Base-by-base conservation (phyloP, 1,140 invertebrate genomes). In the Thaumatotibia leucotreta region DNA sequence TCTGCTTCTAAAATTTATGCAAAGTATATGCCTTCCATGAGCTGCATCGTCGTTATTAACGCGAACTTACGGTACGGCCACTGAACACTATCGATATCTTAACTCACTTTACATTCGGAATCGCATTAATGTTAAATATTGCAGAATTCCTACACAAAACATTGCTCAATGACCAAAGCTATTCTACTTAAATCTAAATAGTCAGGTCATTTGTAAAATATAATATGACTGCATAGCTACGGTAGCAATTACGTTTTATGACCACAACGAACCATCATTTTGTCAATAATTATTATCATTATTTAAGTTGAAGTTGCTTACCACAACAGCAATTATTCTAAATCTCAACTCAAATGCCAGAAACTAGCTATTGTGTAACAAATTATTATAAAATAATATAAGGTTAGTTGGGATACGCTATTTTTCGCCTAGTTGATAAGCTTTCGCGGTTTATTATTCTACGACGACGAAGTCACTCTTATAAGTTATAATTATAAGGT, bases 301-400 rank as follows among this genome's bases (percentile, higher is more conserved):
- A 58, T 58, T 58, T 29, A 45, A 29, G 52, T 58, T 58, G 52
- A 14, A 52, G 50, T 27, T 58, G 52, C 52, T 27, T 58, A 58
- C 52, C 52, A 31, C 52, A 58, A 31, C 52, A 29, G 9, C 52
- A 58, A 58, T 58, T 58, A 58, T 58, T 27, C 24, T 58, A 58
- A 58, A 29, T 31, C 24, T 29, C 29, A 24, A 14, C 23, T 24
- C 50, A 54, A n/a, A 45, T 45, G 39, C 6, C 39, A 45, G 17
- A 20, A 39, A 45, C 39, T 17, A 45, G 17, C 14, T 20, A 20
- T 45, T 45, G 39, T 45, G 39, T 20, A 45, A 45, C 39, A 45
- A 45, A 45, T 45, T 1, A 20, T 1, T 45, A 45, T 5, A 4
- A n/a, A n/a, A n/a, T n/a, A n/a, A n/a, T n/a, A n/a, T n/a, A n/a